Conservation (phyloP, 2,797 vertebrate genomes). For the Thunnus albacares region DNA sequence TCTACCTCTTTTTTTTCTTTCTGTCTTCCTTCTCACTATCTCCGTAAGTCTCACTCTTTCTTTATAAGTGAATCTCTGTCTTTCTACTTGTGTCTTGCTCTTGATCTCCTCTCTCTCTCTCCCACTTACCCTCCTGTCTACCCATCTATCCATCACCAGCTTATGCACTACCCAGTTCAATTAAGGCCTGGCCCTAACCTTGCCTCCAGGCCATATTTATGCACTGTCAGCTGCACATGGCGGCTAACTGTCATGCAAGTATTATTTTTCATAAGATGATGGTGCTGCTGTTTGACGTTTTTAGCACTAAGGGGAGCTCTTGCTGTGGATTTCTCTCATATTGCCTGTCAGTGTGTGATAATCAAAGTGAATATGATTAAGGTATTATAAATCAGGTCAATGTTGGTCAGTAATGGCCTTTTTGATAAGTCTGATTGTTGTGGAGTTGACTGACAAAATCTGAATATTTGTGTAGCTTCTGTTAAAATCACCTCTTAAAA, state of each 20-base stretch:
- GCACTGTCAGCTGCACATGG: conserved; percentile 79
- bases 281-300: conserved; percentile 60
- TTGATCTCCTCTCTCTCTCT: conserved; percentile 59
- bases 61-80: conserved; percentile 25
- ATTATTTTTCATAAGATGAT: conserved; percentile 75
- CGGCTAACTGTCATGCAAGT: conserved; percentile 80
- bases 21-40: not conserved
- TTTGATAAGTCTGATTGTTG: conserved; percentile 1
- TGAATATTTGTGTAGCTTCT: not conserved
- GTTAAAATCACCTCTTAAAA: conserved; percentile 14
- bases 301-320: conserved; percentile 81
- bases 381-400: conserved; percentile 37
- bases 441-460: conserved; percentile 10
- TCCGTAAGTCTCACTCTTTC: conserved; percentile 12
- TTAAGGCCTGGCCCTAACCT: conserved; percentile 79
- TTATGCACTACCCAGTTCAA: conserved; percentile 73
- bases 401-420: conserved; percentile 22
- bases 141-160: conserved; percentile 72
- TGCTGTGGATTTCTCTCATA: conserved; percentile 60
- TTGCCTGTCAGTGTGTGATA: conserved; percentile 31
- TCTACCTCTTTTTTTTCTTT: no score
- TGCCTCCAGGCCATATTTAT: conserved; percentile 82
- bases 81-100: conserved; percentile 47
- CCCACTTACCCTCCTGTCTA: conserved; percentile 51
- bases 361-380: conserved; percentile 39